A percentile compares a stretch with the other conserved stretches of the same genome.
Evolutionary conservation across 2,113 vertebrate species (phyloP).

Genomic region (human (Homo sapiens)): DNA sequence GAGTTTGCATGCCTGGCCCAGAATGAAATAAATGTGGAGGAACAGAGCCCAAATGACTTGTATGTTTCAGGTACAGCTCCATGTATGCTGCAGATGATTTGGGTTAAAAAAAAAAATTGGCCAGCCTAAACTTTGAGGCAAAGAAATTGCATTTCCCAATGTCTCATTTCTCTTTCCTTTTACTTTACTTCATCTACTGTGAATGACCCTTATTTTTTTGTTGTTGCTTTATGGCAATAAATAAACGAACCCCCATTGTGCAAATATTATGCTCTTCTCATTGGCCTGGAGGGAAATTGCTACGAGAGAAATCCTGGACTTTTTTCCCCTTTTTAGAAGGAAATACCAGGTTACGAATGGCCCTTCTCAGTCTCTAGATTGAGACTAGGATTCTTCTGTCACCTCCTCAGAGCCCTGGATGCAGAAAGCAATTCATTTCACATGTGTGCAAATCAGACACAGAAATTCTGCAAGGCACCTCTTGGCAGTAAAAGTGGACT

Average conservation of each 20-base stretch:
- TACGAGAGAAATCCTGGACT: neutral
- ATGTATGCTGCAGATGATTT: constrained; percentile 57
- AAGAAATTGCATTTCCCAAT: constrained; percentile 58
- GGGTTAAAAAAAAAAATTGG: constrained; percentile 59
- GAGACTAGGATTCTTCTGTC: neutral
- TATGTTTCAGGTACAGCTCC: constrained; percentile 68
- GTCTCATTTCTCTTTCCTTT: constrained; percentile 52
- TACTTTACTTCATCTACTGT: constrained; percentile 44
- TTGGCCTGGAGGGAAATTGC: constrained; percentile 3
- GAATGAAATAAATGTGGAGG: constrained; percentile 60
- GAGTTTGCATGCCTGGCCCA: constrained; percentile 1
- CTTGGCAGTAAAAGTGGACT: neutral
- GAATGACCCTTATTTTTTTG: constrained; percentile 47
- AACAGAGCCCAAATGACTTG: constrained; percentile 34
- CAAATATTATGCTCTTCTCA: neutral
- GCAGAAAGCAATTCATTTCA: neutral
- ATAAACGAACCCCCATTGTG: neutral
- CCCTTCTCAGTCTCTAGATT: neutral
- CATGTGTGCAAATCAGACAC: neutral
- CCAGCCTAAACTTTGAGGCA: constrained; percentile 72
- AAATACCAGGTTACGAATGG: neutral
- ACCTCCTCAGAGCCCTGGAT: neutral
- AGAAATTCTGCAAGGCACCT: neutral
- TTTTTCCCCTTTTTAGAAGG: neutral
- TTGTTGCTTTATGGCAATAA: constrained; percentile 11